These are phyloP conservation scores for Lepidurus apus DNA, from an alignment of 1,140 invertebrate species.

Conservation along the genomic window DNA sequence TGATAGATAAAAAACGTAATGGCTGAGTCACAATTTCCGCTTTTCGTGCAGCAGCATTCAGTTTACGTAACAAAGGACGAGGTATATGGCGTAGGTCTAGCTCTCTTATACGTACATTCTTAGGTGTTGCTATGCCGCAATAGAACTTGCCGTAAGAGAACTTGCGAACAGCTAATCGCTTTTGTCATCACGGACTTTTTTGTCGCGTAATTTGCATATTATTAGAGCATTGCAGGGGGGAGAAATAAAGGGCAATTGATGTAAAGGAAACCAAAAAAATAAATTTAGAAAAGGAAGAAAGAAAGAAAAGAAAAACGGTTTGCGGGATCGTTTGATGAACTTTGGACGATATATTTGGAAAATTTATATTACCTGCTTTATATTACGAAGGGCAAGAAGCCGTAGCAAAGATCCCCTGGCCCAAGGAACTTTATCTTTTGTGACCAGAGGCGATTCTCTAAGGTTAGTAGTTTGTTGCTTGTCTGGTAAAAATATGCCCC, in stretches of 20 bases:
- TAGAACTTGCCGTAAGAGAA: background rate
- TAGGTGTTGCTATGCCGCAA: background rate
- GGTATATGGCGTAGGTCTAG: background rate
- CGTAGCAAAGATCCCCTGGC: background rate
- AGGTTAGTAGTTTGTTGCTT: too few relatives aligned
- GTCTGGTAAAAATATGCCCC: too few relatives aligned
- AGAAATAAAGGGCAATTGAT: background rate
- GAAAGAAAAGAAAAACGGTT: background rate
- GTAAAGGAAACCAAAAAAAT: background rate
- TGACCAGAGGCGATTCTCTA: background rate
- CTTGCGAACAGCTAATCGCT: too few relatives aligned
- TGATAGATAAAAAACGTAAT: background rate
- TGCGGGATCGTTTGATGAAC: background rate
- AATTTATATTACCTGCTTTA: background rate
- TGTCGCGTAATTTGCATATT: too few relatives aligned
- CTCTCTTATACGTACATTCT: background rate
- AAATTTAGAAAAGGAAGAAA: background rate
- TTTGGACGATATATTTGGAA: background rate
- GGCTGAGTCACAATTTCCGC: constrained; percentile 13
- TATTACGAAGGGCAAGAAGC: background rate
- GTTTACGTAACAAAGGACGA: background rate
- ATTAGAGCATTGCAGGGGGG: background rate
- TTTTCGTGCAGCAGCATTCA: background rate
- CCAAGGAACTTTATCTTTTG: background rate
- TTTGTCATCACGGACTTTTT: too few relatives aligned